phyloP scores from a whole-genome alignment of 2,113 vertebrate species.

The Oceanodroma tethys region DNA sequence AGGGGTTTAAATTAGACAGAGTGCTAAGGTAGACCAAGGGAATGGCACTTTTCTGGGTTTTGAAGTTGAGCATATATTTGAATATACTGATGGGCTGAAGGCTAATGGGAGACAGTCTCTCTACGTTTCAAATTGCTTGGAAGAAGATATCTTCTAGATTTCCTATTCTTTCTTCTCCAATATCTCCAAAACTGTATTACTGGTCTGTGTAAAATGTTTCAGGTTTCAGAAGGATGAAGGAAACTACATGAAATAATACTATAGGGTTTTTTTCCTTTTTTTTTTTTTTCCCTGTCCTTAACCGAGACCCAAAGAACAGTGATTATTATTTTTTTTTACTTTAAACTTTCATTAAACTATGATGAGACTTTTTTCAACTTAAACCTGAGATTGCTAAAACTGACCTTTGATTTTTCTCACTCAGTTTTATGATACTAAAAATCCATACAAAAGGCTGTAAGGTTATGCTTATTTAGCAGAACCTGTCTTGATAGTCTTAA shows the following conservation, averaged over 20 bases:
- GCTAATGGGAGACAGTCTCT: not conserved
- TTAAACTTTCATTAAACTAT: not conserved
- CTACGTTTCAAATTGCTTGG: not conserved
- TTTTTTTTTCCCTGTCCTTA: not conserved
- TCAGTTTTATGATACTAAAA: not conserved
- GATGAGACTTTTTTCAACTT: not conserved
- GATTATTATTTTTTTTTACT: not conserved
- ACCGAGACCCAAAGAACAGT: fast-evolving
- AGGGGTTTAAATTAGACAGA: not conserved
- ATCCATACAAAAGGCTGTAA: not conserved
- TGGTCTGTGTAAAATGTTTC: not conserved
- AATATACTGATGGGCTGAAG: not conserved
- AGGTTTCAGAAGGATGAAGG: not conserved
- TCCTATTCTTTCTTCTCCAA: not conserved
- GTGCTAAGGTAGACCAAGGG: not conserved
- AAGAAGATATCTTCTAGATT: not conserved
- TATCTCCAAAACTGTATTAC: not conserved
- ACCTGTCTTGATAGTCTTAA: not conserved
- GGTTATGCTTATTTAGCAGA: not conserved
- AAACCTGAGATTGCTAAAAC: not conserved
- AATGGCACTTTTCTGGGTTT: not conserved
- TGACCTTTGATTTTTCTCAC: not conserved
- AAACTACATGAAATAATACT: not conserved
- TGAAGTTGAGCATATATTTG: not conserved
- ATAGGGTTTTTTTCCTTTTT: fast-evolving